phyloP scores from a whole-genome alignment of 2,113 vertebrate species.

The Pterocles orientalis region DNA sequence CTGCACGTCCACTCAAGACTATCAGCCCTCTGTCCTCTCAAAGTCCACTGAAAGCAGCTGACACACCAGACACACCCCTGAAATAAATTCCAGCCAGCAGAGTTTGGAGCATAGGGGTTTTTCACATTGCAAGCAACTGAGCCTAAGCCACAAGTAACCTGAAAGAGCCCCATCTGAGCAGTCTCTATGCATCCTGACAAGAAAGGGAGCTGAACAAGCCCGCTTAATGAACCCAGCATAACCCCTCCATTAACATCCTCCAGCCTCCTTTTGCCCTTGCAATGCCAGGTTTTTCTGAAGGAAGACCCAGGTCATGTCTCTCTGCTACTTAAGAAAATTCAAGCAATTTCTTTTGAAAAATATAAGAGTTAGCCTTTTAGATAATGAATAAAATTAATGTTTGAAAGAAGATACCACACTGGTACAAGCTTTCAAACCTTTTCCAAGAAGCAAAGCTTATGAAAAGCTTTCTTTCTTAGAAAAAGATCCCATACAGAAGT shows the following conservation, averaged over 20 bases:
- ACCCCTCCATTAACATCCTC: background rate
- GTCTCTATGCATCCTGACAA: background rate
- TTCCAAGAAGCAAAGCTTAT: background rate
- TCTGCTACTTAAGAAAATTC: background rate
- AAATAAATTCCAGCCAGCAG: background rate
- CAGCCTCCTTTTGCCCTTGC: background rate
- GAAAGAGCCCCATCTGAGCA: background rate
- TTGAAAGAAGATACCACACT: background rate
- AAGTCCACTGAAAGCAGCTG: background rate
- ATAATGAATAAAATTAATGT: background rate
- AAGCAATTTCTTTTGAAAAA: background rate
- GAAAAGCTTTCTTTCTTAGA: background rate
- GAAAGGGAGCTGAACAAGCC: background rate
- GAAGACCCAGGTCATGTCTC: background rate
- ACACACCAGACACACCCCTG: background rate
- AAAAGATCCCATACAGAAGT: background rate
- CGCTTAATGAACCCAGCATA: fast-evolving
- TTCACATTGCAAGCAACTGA: background rate
- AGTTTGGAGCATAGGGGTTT: background rate
- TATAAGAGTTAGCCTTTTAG: background rate
- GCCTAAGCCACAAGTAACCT: background rate
- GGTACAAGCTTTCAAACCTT: background rate
- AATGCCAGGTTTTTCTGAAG: background rate
- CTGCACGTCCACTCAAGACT: background rate
- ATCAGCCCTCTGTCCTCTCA: background rate